phyloP scores from a whole-genome alignment of 1,140 invertebrate species.

The Vollenhovia emeryi region DNA sequence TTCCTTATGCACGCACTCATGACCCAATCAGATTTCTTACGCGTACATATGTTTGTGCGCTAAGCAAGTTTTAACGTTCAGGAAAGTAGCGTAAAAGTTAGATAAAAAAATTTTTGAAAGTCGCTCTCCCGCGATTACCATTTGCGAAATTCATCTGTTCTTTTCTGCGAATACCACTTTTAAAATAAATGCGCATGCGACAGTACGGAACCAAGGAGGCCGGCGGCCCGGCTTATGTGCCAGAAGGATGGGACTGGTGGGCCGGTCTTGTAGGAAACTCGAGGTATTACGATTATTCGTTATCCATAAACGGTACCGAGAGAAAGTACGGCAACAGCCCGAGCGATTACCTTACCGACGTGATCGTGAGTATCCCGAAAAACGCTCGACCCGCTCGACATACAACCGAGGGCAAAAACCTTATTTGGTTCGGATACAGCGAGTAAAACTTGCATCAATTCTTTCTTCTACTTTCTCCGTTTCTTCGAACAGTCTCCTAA shows the following conservation, averaged over 20 bases:
- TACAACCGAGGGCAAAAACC: background rate
- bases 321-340: conserved; percentile 85
- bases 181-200: background rate
- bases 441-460: conserved; percentile 3
- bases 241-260: conserved; percentile 94
- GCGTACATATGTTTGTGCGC: too few species aligned
- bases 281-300: conserved; percentile 94
- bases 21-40: too few species aligned
- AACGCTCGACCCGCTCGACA: too few species aligned
- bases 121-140: too few species aligned
- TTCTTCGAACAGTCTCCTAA: background rate
- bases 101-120: too few species aligned
- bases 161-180: background rate
- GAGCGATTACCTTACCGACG: conserved; percentile 93
- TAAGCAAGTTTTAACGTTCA: too few species aligned
- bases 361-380: conserved; percentile 88
- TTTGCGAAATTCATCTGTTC: background rate
- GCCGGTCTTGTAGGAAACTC: conserved; percentile 93
- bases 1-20: too few species aligned
- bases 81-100: too few species aligned
- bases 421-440: background rate
- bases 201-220: conserved; percentile 88
- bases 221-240: conserved; percentile 89
- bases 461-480: background rate
- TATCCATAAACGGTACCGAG: conserved; percentile 92